Evolutionary conservation across 2,113 vertebrate species (phyloP).

Genomic region (Perca fluviatilis): DNA sequence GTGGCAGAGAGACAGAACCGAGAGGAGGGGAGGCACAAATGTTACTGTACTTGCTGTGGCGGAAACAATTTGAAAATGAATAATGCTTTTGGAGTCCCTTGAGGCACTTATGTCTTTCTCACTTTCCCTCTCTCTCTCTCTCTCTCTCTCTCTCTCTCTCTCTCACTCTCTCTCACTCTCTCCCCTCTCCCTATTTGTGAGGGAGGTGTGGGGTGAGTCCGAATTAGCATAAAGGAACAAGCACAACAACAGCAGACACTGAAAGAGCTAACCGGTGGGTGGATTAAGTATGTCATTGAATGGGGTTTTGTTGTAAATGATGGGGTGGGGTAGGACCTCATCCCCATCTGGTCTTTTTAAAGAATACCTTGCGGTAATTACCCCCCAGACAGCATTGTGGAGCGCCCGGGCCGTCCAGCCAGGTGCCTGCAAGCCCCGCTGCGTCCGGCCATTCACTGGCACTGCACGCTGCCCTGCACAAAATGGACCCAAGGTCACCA

Average conservation of each 20-base stretch:
- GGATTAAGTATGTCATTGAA: slow-evolving; percentile 99
- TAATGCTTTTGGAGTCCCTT: slow-evolving; percentile 92
- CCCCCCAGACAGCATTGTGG: slow-evolving; percentile 97
- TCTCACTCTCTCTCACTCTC: slow-evolving; percentile 51
- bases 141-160: slow-evolving; percentile 50
- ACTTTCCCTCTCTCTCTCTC: slow-evolving; percentile 54
- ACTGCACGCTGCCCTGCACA: slow-evolving; percentile 86
- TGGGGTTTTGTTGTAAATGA: slow-evolving; percentile 99
- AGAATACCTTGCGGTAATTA: slow-evolving; percentile 99
- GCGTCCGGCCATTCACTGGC: slow-evolving; percentile 92
- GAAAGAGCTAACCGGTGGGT: slow-evolving; percentile 98
- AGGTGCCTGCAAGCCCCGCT: slow-evolving; percentile 97
- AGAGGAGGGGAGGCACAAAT: slow-evolving; percentile 70
- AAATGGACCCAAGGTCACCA: slow-evolving; percentile 91
- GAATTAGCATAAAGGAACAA: slow-evolving; percentile 98
- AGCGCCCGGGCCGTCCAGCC: slow-evolving; percentile 91
- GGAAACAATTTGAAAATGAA: slow-evolving; percentile 97
- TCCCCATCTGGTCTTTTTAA: slow-evolving; percentile 98
- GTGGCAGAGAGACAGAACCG: slow-evolving; percentile 14
- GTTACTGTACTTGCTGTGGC: slow-evolving; percentile 95
- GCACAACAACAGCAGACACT: slow-evolving; percentile 89
- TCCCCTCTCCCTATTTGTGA: slow-evolving; percentile 43
- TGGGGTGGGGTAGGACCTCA: slow-evolving; percentile 88
- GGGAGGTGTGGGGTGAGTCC: slow-evolving; percentile 61
- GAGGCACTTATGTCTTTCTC: slow-evolving; percentile 86